Percentiles rank a stretch among this genome's conserved stretches.
phyloP scores from a whole-genome alignment of 2,888 invertebrate genomes.

The Lacanobia wlatinum region DNA sequence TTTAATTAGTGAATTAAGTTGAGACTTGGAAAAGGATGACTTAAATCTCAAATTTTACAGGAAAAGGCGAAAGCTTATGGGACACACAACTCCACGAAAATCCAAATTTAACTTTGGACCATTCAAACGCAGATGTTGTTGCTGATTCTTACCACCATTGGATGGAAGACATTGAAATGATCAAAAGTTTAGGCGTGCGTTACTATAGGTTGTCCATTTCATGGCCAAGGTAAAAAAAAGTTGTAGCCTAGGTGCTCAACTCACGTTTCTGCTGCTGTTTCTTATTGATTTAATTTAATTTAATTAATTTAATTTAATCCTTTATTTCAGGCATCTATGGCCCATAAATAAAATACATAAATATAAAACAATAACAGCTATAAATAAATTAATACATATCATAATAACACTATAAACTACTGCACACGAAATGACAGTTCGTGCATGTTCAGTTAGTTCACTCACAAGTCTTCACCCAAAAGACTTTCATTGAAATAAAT shows the following conservation, averaged over 20 bases:
- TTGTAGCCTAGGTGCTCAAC: no score
- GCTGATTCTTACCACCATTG: slow-evolving; percentile 93
- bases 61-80: slow-evolving; percentile 91
- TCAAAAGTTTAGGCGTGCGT: slow-evolving; percentile 90
- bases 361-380: no score
- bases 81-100: slow-evolving; percentile 85
- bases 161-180: slow-evolving; percentile 91
- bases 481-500: no score
- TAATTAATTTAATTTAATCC: no score
- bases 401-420: no score
- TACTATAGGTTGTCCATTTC: slow-evolving; percentile 93
- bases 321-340: no score
- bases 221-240: slow-evolving; percentile 91
- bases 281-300: no score
- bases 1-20: not conserved
- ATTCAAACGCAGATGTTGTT: slow-evolving; percentile 92
- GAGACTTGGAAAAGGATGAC: not conserved
- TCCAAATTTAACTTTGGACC: slow-evolving; percentile 88
- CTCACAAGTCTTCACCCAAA: no score
- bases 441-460: not conserved
- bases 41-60: slow-evolving; percentile 74
- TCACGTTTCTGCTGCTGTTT: no score
- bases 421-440: no score
- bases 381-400: no score
- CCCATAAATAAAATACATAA: no score